These are phyloP conservation scores for Carassius carassius DNA, from an alignment of 2,113 vertebrate genomes.

Conservation along the genomic window DNA sequence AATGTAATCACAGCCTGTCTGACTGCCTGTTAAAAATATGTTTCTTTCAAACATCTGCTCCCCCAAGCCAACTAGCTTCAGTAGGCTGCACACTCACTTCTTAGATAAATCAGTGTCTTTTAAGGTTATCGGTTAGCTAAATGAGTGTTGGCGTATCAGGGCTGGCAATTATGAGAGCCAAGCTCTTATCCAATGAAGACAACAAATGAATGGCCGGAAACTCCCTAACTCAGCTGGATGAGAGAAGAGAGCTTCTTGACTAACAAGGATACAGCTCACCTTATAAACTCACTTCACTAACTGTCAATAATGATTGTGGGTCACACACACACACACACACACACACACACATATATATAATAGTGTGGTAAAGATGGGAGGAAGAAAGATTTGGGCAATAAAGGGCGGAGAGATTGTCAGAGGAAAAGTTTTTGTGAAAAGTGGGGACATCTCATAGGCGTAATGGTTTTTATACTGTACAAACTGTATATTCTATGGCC, in stretches of 20 bases:
- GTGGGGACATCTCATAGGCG: too few relatives aligned
- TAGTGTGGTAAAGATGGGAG: background rate
- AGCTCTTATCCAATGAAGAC: slow-evolving; percentile 69
- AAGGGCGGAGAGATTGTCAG: slow-evolving; percentile 49
- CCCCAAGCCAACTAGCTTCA: slow-evolving; percentile 71
- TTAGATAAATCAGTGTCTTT: slow-evolving; percentile 72
- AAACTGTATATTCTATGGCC: too few relatives aligned
- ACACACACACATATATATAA: too few relatives aligned
- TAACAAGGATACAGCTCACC: slow-evolving; percentile 54
- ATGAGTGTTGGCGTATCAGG: slow-evolving; percentile 19
- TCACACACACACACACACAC: slow-evolving; percentile 8
- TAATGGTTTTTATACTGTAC: too few relatives aligned
- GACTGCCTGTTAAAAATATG: slow-evolving; percentile 58
- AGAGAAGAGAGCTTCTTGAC: slow-evolving; percentile 21
- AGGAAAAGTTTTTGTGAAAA: too few relatives aligned
- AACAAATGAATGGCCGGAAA: slow-evolving; percentile 73
- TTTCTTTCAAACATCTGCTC: slow-evolving; percentile 67
- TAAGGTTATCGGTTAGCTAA: slow-evolving; percentile 52
- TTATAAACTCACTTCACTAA: slow-evolving; percentile 55
- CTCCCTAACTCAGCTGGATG: slow-evolving; percentile 54
- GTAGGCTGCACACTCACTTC: slow-evolving; percentile 48
- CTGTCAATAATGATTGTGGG: slow-evolving; percentile 62
- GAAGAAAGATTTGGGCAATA: slow-evolving; percentile 25
- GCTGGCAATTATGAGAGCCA: slow-evolving; percentile 65
- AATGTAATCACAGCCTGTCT: slow-evolving; percentile 65